Evolutionary conservation across 2,113 vertebrate genomes (phyloP).

Genomic region (Glaucidium brasilianum): DNA sequence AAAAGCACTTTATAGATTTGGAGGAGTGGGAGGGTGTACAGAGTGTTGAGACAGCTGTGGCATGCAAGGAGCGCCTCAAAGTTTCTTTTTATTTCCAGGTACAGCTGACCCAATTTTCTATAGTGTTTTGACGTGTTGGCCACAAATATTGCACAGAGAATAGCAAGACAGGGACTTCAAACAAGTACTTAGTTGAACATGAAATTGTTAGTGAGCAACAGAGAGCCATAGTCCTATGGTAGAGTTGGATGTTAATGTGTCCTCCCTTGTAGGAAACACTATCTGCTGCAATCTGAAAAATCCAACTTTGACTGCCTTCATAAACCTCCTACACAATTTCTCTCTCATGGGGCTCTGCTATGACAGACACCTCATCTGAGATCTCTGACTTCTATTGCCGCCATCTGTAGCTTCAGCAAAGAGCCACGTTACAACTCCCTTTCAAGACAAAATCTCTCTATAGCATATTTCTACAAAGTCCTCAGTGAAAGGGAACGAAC

Average conservation of each 20-base stretch:
- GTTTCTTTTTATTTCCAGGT: neutral
- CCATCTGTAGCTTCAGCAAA: neutral
- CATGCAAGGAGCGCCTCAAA: neutral
- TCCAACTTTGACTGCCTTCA: neutral
- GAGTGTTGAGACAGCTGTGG: neutral
- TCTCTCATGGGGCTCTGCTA: neutral
- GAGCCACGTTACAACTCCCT: neutral
- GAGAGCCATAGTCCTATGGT: neutral
- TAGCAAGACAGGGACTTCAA: neutral
- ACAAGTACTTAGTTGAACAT: neutral
- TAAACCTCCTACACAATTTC: neutral
- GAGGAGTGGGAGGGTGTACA: fast-evolving
- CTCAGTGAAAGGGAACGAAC: neutral
- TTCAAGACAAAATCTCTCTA: neutral
- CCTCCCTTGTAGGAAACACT: neutral
- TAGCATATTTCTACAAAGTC: neutral
- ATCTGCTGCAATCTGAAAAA: neutral
- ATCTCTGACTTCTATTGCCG: neutral
- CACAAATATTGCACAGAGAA: neutral
- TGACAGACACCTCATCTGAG: neutral
- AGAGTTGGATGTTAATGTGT: neutral
- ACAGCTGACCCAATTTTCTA: neutral
- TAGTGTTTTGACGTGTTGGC: neutral
- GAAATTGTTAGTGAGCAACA: neutral
- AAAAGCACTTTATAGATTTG: neutral